Evolutionary conservation across 2,113 vertebrate species (phyloP).

Genomic region (Pelmatolapia mariae): DNA sequence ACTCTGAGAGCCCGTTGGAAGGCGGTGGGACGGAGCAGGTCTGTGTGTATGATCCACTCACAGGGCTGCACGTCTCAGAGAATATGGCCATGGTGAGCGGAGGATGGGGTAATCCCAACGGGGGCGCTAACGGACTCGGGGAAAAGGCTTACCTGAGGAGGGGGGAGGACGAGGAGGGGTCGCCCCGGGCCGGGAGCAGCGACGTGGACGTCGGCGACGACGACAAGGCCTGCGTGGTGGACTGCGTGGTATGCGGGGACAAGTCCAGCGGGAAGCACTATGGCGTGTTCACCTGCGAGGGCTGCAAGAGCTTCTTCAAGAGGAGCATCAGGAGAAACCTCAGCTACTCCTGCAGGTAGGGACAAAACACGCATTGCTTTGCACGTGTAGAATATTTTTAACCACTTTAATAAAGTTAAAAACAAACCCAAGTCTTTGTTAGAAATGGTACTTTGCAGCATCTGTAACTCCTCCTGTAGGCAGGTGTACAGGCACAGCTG

Average conservation of each 20-base stretch:
- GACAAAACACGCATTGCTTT: rapidly evolving
- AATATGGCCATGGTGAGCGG: constrained; percentile 95
- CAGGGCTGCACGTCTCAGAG: constrained; percentile 36
- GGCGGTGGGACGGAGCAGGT: constrained; percentile 18
- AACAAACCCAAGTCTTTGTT: neutral
- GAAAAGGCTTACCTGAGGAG: constrained; percentile 79
- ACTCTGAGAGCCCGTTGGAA: neutral
- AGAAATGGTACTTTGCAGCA: neutral
- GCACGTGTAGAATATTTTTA: neutral
- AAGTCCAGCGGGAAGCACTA: constrained; percentile 93
- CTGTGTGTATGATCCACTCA: constrained; percentile 51
- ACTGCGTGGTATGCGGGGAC: constrained; percentile 92
- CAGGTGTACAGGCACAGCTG: neutral
- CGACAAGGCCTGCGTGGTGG: constrained; percentile 84
- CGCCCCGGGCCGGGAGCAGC: constrained; percentile 85
- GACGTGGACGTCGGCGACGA: constrained; percentile 86
- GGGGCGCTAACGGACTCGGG: constrained; percentile 76
- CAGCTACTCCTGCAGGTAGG: constrained; percentile 91
- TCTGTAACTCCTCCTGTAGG: neutral
- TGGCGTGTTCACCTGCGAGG: constrained; percentile 93
- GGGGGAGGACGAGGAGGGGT: constrained; percentile 81
- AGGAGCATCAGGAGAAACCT: constrained; percentile 91
- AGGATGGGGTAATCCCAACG: constrained; percentile 88
- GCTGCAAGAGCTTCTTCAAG: constrained; percentile 97
- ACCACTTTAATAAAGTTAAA: neutral